Percentiles rank a stretch among this genome's conserved stretches.
Evolutionary conservation across 2,888 invertebrate species (phyloP).

Genomic region (Tryphoninae sp.): DNA sequence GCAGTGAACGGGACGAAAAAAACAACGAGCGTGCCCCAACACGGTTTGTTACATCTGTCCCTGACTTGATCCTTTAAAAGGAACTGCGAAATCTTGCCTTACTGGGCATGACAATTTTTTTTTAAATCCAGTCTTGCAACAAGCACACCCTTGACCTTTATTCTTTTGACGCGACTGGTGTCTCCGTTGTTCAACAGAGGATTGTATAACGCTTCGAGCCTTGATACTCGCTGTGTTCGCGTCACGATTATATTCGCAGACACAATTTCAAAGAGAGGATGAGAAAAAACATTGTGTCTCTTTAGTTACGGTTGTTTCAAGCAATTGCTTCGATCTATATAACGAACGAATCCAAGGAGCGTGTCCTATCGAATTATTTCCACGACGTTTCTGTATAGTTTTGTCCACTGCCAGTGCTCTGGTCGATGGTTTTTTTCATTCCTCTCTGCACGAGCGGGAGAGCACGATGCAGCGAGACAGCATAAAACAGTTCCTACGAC

Average conservation of each 20-base stretch:
- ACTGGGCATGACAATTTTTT: slow-evolving; percentile 50
- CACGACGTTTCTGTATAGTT: slow-evolving; percentile 6
- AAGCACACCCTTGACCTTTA: slow-evolving; percentile 51
- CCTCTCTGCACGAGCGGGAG: slow-evolving; percentile 40
- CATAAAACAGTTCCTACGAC: slow-evolving; percentile 44
- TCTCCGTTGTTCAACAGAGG: slow-evolving; percentile 25
- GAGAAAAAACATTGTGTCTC: slow-evolving; percentile 7
- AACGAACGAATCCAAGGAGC: slow-evolving; percentile 42
- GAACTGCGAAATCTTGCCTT: slow-evolving; percentile 59
- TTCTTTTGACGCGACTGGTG: slow-evolving; percentile 29
- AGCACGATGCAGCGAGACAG: neutral
- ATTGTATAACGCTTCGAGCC: slow-evolving; percentile 40
- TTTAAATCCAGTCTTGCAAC: slow-evolving; percentile 34
- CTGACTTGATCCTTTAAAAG: slow-evolving; percentile 48
- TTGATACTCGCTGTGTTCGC: slow-evolving; percentile 5
- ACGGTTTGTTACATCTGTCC: slow-evolving; percentile 25
- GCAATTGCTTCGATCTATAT: slow-evolving; percentile 45
- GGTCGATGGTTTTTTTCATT: slow-evolving; percentile 7
- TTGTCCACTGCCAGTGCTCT: neutral
- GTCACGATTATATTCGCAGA: slow-evolving; percentile 16
- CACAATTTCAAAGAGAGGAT: slow-evolving; percentile 7
- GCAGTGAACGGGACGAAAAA: neutral
- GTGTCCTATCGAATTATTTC: slow-evolving; percentile 38
- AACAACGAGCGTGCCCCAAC: neutral
- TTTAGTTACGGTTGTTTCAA: slow-evolving; percentile 45